Conservation (phyloP, 2,113 vertebrate genomes). For the Psettodes erumei region DNA sequence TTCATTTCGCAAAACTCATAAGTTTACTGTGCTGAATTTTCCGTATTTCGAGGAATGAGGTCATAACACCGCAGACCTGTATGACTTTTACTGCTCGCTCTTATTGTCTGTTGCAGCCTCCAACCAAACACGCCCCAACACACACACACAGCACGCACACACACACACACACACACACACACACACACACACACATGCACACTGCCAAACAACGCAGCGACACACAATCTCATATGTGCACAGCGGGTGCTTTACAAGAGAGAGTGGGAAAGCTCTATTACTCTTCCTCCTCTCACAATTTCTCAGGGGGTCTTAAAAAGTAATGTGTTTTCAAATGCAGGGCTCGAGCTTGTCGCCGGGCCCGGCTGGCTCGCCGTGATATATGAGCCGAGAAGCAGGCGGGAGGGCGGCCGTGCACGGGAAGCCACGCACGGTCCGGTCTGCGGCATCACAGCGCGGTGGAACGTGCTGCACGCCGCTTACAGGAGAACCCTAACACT, state of each 20-base stretch:
- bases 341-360: constrained; percentile 63
- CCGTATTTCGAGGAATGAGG: not conserved
- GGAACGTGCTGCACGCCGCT: not conserved
- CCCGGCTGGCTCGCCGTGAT: constrained; percentile 61
- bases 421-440: not conserved
- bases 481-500: not conserved
- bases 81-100: constrained; percentile 19
- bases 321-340: constrained; percentile 78
- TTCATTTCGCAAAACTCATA: not conserved
- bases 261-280: constrained; percentile 70
- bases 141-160: constrained; percentile 5
- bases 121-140: constrained; percentile 20
- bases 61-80: not conserved
- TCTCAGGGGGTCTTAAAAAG: constrained; percentile 77
- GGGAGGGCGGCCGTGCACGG: constrained; percentile 40
- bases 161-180: constrained; percentile 6
- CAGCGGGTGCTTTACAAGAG: constrained; percentile 64
- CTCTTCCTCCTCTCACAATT: constrained; percentile 73
- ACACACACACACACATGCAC: constrained; percentile 19
- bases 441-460: constrained; percentile 1
- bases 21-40: not conserved
- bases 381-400: constrained; percentile 58
- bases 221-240: constrained; percentile 62
- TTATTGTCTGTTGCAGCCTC: constrained; percentile 31
- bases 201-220: constrained; percentile 22